A percentile compares a stretch with the other conserved stretches of the same genome.
Conservation (phyloP, 2,113 vertebrate species). For the Leptobrachium leishanense region DNA sequence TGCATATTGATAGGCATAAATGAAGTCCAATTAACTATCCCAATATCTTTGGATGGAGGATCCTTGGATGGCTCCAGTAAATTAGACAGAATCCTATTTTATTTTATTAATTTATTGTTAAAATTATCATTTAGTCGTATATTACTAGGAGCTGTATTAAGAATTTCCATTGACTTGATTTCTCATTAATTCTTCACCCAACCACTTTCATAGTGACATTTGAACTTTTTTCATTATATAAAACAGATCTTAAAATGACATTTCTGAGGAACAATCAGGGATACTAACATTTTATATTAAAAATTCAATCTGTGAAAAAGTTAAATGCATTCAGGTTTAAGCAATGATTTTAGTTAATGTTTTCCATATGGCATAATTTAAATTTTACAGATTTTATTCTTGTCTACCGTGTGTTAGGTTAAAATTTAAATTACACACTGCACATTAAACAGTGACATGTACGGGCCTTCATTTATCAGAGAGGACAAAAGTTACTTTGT, state of each 20-base stretch:
- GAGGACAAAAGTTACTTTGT: slow-evolving; percentile 7
- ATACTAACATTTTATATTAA: slow-evolving; percentile 67
- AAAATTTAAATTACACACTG: slow-evolving; percentile 45
- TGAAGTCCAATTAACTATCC: slow-evolving; percentile 81
- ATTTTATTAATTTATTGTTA: slow-evolving; percentile 88
- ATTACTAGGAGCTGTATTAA: slow-evolving; percentile 81
- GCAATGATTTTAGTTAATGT: slow-evolving; percentile 67
- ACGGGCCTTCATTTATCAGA: slow-evolving; percentile 46
- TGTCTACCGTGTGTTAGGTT: slow-evolving; percentile 45
- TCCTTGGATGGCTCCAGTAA: slow-evolving; percentile 81
- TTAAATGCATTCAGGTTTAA: slow-evolving; percentile 70
- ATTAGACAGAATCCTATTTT: slow-evolving; percentile 87
- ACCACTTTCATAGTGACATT: slow-evolving; percentile 79
- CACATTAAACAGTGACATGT: slow-evolving; percentile 35
- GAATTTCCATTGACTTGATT: slow-evolving; percentile 86
- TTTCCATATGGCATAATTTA: slow-evolving; percentile 61
- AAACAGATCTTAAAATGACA: slow-evolving; percentile 73
- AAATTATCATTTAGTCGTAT: slow-evolving; percentile 77
- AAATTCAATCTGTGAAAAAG: slow-evolving; percentile 67
- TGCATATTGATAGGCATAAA: slow-evolving; percentile 63
- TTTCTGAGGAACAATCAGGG: slow-evolving; percentile 72
- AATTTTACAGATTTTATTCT: slow-evolving; percentile 46
- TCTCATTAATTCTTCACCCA: slow-evolving; percentile 88
- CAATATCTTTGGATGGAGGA: slow-evolving; percentile 83
- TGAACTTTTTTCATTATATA: slow-evolving; percentile 80